Conservation (phyloP, 2,888 invertebrate genomes). For the Tipula unca region DNA sequence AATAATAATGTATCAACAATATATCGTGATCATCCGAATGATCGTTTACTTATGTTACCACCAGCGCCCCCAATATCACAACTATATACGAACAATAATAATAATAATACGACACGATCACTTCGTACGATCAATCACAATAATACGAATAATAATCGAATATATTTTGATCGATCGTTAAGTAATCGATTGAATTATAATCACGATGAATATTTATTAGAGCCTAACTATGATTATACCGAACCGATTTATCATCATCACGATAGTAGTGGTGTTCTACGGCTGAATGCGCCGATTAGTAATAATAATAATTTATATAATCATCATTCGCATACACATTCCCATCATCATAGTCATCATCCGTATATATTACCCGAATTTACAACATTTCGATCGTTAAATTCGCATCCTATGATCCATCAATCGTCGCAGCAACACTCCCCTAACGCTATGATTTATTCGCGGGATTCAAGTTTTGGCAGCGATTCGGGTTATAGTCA, state of each 20-base stretch:
- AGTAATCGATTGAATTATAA: not conserved
- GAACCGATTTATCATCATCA: conserved; percentile 61
- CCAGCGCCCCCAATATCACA: conserved; percentile 14
- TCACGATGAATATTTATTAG: conserved; percentile 34
- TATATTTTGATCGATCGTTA: not conserved
- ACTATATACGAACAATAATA: not conserved
- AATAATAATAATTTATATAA: not conserved
- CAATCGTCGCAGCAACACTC: conserved; percentile 21
- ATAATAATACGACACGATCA: not conserved
- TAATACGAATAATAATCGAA: conserved; percentile 27
- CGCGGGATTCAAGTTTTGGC: conserved; percentile 69
- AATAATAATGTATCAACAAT: not conserved
- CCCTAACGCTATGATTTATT: conserved; percentile 45
- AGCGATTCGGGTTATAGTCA: conserved; percentile 83
- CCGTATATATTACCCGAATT: conserved; percentile 40
- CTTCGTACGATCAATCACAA: conserved; percentile 1
- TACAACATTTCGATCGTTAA: conserved; percentile 25
- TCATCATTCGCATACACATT: conserved; percentile 31
- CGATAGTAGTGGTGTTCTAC: not conserved
- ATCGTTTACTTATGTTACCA: conserved; percentile 18
- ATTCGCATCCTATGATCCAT: conserved; percentile 21
- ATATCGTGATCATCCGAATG: conserved; percentile 21
- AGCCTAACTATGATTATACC: conserved; percentile 44
- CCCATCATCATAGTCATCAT: conserved; percentile 32
- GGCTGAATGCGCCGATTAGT: not conserved